These are phyloP conservation scores for Pipistrellus pipistrellus DNA, from an alignment of 2,797 vertebrate genomes.

Conservation along the genomic window DNA sequence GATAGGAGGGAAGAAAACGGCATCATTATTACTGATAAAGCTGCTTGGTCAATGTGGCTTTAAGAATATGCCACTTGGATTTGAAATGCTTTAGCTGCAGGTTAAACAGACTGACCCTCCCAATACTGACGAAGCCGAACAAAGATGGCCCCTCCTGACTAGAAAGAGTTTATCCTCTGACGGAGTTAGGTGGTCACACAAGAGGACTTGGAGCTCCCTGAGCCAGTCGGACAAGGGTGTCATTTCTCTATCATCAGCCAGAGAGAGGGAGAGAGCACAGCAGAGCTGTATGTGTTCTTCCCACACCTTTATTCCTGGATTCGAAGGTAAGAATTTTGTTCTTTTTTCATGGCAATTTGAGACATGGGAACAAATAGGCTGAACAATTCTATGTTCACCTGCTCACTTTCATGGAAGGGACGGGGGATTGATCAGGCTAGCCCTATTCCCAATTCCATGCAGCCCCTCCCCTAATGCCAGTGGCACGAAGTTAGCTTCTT, in stretches of 20 bases:
- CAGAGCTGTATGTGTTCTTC: neutral
- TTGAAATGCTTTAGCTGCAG: neutral
- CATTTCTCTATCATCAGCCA: neutral
- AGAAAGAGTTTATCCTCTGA: neutral
- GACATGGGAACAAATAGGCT: neutral
- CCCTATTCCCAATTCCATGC: fast-evolving
- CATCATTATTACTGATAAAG: neutral
- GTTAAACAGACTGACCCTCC: neutral
- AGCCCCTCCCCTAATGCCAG: neutral
- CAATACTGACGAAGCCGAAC: neutral
- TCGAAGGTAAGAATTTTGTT: neutral
- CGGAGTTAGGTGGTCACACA: fast-evolving
- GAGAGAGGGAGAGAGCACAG: neutral
- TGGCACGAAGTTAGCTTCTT: neutral
- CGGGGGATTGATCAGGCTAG: neutral
- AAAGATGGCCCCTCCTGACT: neutral
- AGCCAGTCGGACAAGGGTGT: neutral
- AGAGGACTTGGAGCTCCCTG: fast-evolving
- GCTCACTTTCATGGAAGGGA: neutral
- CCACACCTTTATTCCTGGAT: neutral
- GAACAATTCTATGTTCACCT: neutral
- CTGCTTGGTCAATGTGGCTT: neutral
- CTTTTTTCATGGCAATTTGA: neutral
- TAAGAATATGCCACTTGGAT: neutral
- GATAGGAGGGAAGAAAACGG: neutral